phyloP scores from a whole-genome alignment of 1,140 invertebrate genomes.

The Dendrolimus kikuchii region DNA sequence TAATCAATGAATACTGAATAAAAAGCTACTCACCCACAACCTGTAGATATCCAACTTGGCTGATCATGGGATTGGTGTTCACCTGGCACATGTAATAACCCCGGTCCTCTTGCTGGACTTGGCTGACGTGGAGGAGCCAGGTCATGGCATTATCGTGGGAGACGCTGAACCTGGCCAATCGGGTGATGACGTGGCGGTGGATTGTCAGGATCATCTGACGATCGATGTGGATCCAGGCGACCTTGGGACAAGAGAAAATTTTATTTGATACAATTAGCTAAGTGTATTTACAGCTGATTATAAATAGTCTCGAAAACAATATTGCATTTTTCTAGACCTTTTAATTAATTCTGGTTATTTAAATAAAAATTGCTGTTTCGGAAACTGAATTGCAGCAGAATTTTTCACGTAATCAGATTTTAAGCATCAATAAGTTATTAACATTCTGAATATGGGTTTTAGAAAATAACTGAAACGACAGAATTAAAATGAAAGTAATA shows the following conservation, averaged over 20 bases:
- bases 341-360: too few species aligned
- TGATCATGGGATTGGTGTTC: slow-evolving; percentile 97
- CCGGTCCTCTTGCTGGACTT: slow-evolving; percentile 90
- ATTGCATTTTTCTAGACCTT: too few species aligned
- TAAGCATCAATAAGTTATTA: too few species aligned
- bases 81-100: slow-evolving; percentile 95
- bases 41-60: slow-evolving; percentile 93
- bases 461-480: too few species aligned
- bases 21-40: slow-evolving; percentile 86
- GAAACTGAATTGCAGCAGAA: too few species aligned
- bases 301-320: too few species aligned
- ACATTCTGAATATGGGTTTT: too few species aligned
- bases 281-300: too few species aligned
- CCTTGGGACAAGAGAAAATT: slow-evolving; percentile 71
- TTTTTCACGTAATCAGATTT: too few species aligned
- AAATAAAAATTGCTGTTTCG: too few species aligned
- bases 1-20: slow-evolving; percentile 2
- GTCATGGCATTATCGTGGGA: slow-evolving; percentile 93
- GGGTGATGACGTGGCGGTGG: slow-evolving; percentile 90
- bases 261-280: too few species aligned
- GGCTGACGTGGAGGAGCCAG: slow-evolving; percentile 90
- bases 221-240: slow-evolving; percentile 95
- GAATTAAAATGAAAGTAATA: too few species aligned
- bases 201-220: slow-evolving; percentile 95
- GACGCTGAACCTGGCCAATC: slow-evolving; percentile 89